Evolutionary conservation across 2,113 vertebrate species (phyloP).

Genomic region (zebrafish (Danio rerio)): GRCz12tu NC_133199.1:29326501-29327000

Average conservation of each 20-base stretch:
- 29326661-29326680: not conserved
- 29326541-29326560: not conserved
- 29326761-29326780: not conserved
- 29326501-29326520: not conserved
- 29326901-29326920: constrained; percentile 21
- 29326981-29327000: constrained; percentile 38
- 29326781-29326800: constrained; percentile 28
- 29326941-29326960: constrained; percentile 46
- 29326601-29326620: not conserved
- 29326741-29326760: no score
- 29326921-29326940: constrained; percentile 35
- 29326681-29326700: not conserved
- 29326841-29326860: constrained; percentile 40
- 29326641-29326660: not conserved
- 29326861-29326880: constrained; percentile 6
- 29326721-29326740: no score
- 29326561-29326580: constrained; percentile 24
- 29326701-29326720: no score
- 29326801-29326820: constrained; percentile 8
- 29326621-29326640: not conserved
- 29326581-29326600: not conserved
- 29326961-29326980: constrained; percentile 45
- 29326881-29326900: not conserved
- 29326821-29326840: constrained; percentile 12
- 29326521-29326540: not conserved